A percentile compares a stretch with the other conserved stretches of the same genome.
Conservation (phyloP, 1,140 invertebrate genomes). For the Neuroterus valhalla region DNA sequence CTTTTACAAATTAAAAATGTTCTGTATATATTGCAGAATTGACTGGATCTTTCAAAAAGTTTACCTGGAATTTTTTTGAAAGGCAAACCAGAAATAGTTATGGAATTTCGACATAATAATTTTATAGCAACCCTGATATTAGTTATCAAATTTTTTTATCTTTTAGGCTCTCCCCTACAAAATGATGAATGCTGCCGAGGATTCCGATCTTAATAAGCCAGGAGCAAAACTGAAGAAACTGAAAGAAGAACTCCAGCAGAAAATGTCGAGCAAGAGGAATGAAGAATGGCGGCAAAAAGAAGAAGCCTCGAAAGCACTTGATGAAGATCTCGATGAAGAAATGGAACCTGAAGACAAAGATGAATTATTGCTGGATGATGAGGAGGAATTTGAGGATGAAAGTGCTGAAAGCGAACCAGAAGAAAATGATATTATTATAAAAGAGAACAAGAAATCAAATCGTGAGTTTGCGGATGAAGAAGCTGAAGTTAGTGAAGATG, state of each 20-base stretch:
- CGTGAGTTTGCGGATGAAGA: conserved; percentile 67
- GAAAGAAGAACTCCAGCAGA: conserved; percentile 78
- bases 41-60: no score
- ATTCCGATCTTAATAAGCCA: conserved; percentile 74
- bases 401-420: conserved; percentile 61
- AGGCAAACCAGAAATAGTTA: no score
- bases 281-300: conserved; percentile 80
- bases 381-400: conserved; percentile 53
- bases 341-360: conserved; percentile 52
- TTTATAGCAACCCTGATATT: no score
- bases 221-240: conserved; percentile 78
- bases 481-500: conserved; percentile 64
- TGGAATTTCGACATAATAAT: no score
- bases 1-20: no score
- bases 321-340: conserved; percentile 48
- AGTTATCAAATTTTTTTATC: background rate
- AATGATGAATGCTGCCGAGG: conserved; percentile 44
- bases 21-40: no score
- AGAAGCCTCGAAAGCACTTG: conserved; percentile 64
- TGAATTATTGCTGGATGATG: conserved; percentile 56
- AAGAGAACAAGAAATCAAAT: conserved; percentile 57
- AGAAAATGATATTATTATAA: conserved; percentile 56
- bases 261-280: conserved; percentile 79
- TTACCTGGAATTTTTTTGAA: no score
- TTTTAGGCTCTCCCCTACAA: conserved; percentile 63